phyloP scores from a whole-genome alignment of 2,113 vertebrate species.

The Sander lucioperca region DNA sequence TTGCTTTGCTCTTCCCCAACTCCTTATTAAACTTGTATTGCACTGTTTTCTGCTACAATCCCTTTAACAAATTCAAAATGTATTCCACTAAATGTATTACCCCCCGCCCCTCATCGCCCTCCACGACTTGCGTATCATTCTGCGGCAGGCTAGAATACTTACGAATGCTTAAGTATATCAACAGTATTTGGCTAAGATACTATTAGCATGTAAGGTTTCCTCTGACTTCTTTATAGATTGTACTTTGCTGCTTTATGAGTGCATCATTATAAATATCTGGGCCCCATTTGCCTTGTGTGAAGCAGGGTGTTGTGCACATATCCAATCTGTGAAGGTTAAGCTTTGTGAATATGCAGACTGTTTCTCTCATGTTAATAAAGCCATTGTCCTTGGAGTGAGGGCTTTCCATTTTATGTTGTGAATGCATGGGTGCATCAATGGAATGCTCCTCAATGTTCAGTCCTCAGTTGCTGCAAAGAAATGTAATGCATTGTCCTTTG shows the following conservation, averaged over 20 bases:
- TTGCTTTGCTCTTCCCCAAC: constrained; percentile 24
- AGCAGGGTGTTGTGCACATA: constrained; percentile 35
- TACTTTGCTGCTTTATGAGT: constrained; percentile 34
- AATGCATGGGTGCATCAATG: constrained; percentile 47
- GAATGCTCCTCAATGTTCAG: constrained; percentile 38
- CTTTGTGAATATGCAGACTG: constrained; percentile 30
- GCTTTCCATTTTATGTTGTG: constrained; percentile 26
- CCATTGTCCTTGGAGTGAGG: constrained; percentile 61
- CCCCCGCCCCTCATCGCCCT: neutral
- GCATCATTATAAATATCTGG: constrained; percentile 57
- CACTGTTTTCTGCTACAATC: constrained; percentile 46
- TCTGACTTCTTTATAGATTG: constrained; percentile 44
- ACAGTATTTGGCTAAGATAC: constrained; percentile 45
- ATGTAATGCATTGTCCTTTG: neutral
- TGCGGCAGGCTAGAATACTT: constrained; percentile 22
- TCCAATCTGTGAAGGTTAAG: constrained; percentile 47
- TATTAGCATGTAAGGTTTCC: constrained; percentile 36
- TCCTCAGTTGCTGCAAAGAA: neutral
- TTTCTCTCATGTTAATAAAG: constrained; percentile 52
- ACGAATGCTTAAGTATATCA: constrained; percentile 46
- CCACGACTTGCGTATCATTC: constrained; percentile 37
- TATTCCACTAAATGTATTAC: constrained; percentile 57
- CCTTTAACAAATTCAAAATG: constrained; percentile 59
- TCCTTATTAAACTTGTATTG: constrained; percentile 66
- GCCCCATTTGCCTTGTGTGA: constrained; percentile 23